phyloP scores from a whole-genome alignment of 2,797 vertebrate genomes.

The Phrynocephalus forsythii region DNA sequence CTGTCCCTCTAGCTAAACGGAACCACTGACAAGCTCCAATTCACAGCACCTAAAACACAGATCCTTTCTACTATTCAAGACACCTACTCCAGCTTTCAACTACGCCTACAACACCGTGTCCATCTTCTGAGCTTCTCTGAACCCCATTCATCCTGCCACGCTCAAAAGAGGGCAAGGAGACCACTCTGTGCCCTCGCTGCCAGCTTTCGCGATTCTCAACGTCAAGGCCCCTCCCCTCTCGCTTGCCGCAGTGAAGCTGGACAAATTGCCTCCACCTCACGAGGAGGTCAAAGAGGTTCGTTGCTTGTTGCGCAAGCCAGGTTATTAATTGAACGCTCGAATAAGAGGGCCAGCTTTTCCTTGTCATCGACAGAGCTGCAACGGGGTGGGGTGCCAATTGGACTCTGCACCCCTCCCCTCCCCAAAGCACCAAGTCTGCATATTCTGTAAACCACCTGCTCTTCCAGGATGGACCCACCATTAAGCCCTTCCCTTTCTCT shows the following conservation, averaged over 20 bases:
- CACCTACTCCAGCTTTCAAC: not conserved
- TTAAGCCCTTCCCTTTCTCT: too few species aligned
- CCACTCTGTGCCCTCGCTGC: not conserved
- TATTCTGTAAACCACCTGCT: not conserved
- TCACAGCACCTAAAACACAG: not conserved
- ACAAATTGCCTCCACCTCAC: not conserved
- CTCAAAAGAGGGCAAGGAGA: not conserved
- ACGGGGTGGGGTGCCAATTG: too few species aligned
- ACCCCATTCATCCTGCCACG: not conserved
- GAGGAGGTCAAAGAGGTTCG: constrained; percentile 16
- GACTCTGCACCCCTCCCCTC: not conserved
- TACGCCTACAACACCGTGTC: not conserved
- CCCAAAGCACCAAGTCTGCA: not conserved
- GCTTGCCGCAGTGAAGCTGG: not conserved
- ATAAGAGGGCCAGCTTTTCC: not conserved
- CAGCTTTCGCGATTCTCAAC: not conserved
- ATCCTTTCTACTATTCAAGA: not conserved
- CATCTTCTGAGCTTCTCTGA: too few species aligned
- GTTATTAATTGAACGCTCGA: constrained; percentile 11
- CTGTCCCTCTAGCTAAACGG: too few species aligned
- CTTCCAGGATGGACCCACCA: not conserved
- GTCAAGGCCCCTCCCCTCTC: not conserved
- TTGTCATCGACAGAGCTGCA: not conserved
- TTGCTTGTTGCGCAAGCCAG: not conserved
- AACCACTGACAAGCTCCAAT: not conserved